phyloP scores from a whole-genome alignment of 2,113 vertebrate genomes.

The Antigone vipio region DNA sequence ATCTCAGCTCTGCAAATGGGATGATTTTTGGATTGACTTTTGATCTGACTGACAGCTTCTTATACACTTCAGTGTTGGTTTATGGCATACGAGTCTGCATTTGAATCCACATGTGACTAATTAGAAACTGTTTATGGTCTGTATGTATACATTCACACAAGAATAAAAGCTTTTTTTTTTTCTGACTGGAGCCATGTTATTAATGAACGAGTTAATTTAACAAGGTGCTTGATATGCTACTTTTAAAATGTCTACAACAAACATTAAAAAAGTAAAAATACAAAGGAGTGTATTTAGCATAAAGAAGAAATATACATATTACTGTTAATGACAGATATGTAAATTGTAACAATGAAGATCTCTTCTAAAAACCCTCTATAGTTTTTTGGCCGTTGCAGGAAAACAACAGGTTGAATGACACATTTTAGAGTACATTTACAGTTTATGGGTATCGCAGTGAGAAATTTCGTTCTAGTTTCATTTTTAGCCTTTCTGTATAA shows the following conservation, averaged over 20 bases:
- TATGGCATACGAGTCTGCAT: slow-evolving; percentile 68
- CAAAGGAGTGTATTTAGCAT: not conserved
- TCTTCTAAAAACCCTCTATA: not conserved
- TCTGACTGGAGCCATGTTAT: not conserved
- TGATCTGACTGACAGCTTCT: slow-evolving; percentile 84
- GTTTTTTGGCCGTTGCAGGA: not conserved
- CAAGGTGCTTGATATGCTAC: slow-evolving; percentile 36
- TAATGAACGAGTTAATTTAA: slow-evolving; percentile 74
- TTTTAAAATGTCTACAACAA: not conserved
- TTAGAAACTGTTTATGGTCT: slow-evolving; percentile 79
- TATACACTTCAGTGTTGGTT: slow-evolving; percentile 82
- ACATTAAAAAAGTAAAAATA: not conserved
- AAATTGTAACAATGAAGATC: not conserved
- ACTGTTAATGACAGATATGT: not conserved
- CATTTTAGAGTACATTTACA: rapidly evolving
- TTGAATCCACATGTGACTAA: slow-evolving; percentile 81
- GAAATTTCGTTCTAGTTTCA: not conserved
- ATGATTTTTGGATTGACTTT: slow-evolving; percentile 81
- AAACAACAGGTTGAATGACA: not conserved
- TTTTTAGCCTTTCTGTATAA: not conserved
- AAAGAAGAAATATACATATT: not conserved
- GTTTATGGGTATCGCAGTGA: not conserved
- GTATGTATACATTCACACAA: slow-evolving; percentile 59
- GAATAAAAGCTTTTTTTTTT: slow-evolving; percentile 39
- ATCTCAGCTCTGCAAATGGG: slow-evolving; percentile 76